A percentile compares a stretch with the other conserved stretches of the same genome.
Evolutionary conservation across 2,797 vertebrate species (phyloP).

Genomic region (Pseudomugil tenellus): DNA sequence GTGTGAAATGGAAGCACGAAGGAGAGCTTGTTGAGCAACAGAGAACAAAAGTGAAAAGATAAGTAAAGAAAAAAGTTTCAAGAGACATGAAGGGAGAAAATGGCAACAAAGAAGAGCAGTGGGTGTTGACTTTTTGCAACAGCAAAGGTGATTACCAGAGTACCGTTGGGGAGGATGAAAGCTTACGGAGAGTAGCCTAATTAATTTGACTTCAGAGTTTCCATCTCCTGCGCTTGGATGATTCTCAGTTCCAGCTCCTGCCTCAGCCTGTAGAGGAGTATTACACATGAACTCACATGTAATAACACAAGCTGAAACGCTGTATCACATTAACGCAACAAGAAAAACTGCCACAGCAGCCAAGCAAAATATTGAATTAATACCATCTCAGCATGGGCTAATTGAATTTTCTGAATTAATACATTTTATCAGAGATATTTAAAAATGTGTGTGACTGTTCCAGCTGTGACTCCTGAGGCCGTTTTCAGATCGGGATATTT

Average conservation of each 20-base stretch:
- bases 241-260: background rate
- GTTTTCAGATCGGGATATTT: slow-evolving; percentile 21
- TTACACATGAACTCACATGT: slow-evolving; percentile 10
- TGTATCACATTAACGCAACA: slow-evolving; percentile 13
- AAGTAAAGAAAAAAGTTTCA: slow-evolving; percentile 42
- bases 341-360: slow-evolving; percentile 16
- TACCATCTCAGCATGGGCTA: background rate
- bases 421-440: too few species aligned
- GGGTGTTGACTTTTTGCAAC: slow-evolving; percentile 45
- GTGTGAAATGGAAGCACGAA: slow-evolving; percentile 22
- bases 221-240: slow-evolving; percentile 21
- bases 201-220: slow-evolving; percentile 55
- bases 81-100: slow-evolving; percentile 45
- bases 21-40: slow-evolving; percentile 27
- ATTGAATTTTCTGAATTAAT: slow-evolving; percentile 29
- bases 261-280: slow-evolving; percentile 9
- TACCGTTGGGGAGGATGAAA: slow-evolving; percentile 22
- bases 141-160: slow-evolving; percentile 47
- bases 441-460: background rate
- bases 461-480: slow-evolving; percentile 13
- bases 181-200: slow-evolving; percentile 48
- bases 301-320: slow-evolving; percentile 20
- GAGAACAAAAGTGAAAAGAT: slow-evolving; percentile 25
- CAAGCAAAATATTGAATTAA: slow-evolving; percentile 23
- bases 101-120: slow-evolving; percentile 36